Base-by-base conservation (phyloP, 2,797 vertebrate genomes). In the Protosalanx chinensis region DNA sequence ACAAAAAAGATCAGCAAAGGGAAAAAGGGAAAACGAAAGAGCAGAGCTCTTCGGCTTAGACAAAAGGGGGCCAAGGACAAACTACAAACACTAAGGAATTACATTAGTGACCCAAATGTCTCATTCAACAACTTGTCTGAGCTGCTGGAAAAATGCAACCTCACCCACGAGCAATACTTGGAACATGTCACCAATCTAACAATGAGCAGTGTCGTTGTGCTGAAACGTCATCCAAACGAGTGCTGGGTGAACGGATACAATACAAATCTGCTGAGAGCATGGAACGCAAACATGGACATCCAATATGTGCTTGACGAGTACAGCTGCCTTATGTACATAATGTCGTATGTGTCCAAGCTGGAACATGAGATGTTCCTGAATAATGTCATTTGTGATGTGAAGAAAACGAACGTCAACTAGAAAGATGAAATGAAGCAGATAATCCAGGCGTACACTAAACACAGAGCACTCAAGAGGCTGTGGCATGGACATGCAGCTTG, bases 311-410 rank as follows among this genome's bases (percentile, higher is more conserved):
- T 76, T 0, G 67, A 77, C 51, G 29, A 32, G 3, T 81, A 76
- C 65, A 49, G 64, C 27, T 70, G 71, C 56, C 66, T 82, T n/a
- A 75, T 77, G 72, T 79, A 82, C 65, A 77, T 69, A 7, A 27
- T 75, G 5, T 75, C 75, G 5, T 82, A 76, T 51, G 74, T 80
- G 33, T 72, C 73, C 18, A 82, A 80, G 66, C 59, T 64, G 12
- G 75, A 79, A 18, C 71, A 74, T 27, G 75, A 79, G 32, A 66
- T 79, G 20, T 79, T n/a, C n/a, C n/a, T n/a, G n/a, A n/a, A n/a
- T n/a, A n/a, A n/a, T n/a, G n/a, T n/a, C n/a, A n/a, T n/a, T n/a
- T n/a, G n/a, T n/a, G n/a, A n/a, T n/a, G n/a, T n/a, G n/a, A n/a
- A n/a, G n/a, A n/a, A n/a, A n/a, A n/a, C n/a, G n/a, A n/a, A n/a